Percentiles rank a stretch among this genome's conserved stretches.
Evolutionary conservation across 2,797 vertebrate species (phyloP).

Genomic region (Acanthurus tractus): DNA sequence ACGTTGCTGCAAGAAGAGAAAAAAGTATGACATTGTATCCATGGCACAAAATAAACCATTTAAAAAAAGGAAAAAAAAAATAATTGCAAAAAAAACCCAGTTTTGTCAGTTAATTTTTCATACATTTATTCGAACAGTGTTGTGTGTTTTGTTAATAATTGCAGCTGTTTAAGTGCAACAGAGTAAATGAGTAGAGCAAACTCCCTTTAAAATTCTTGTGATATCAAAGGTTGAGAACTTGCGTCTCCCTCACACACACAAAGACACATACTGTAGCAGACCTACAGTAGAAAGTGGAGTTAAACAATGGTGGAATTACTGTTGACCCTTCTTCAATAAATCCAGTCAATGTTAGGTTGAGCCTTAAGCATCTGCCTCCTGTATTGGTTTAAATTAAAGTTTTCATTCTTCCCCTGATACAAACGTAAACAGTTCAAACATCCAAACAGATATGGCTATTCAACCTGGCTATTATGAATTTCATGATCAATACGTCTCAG

Average conservation of each 20-base stretch:
- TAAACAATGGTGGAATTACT: conserved; percentile 67
- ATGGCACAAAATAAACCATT: conserved; percentile 58
- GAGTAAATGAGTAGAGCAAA: conserved; percentile 31
- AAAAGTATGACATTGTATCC: conserved; percentile 76
- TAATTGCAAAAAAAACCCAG: conserved; percentile 9
- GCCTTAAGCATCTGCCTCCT: conserved; percentile 46
- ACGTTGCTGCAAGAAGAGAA: conserved; percentile 78
- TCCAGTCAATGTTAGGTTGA: conserved; percentile 46
- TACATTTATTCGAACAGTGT: conserved; percentile 29
- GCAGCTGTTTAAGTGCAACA: conserved; percentile 25
- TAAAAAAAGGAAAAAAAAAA: conserved; percentile 29
- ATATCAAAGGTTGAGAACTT: conserved; percentile 49
- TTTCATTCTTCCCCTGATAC: conserved; percentile 28
- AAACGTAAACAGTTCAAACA: conserved; percentile 5
- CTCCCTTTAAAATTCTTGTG: conserved; percentile 36
- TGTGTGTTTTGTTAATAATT: conserved; percentile 49
- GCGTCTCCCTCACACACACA: conserved; percentile 8
- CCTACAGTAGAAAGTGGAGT: conserved; percentile 62
- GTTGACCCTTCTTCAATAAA: conserved; percentile 71
- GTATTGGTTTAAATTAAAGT: conserved; percentile 44
- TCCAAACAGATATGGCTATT: conserved; percentile 11
- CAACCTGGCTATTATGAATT: conserved; percentile 34
- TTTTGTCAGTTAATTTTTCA: conserved; percentile 30
- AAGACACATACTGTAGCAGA: conserved; percentile 27
- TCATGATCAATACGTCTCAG: conserved; percentile 31